Evolutionary conservation across 1,140 invertebrate species (phyloP).

Genomic region (Drosophila biarmipes): DNA sequence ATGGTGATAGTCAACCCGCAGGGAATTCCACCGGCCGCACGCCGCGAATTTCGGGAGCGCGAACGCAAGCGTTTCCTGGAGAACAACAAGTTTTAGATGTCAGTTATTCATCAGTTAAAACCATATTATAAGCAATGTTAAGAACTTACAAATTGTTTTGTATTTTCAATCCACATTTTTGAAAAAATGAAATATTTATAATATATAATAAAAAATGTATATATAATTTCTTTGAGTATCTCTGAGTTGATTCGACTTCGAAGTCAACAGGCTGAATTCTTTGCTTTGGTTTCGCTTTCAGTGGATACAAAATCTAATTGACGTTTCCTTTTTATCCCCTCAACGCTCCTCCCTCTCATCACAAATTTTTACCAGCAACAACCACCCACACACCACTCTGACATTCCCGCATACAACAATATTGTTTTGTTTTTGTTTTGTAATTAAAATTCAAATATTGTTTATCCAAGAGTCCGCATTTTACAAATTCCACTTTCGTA

Average conservation of each 20-base stretch:
- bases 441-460: slow-evolving; percentile 43
- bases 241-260: background rate
- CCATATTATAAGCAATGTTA: background rate
- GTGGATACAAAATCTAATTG: slow-evolving; percentile 58
- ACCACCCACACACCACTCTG: slow-evolving; percentile 8
- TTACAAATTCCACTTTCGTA: slow-evolving; percentile 33
- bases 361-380: background rate
- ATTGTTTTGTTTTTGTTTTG: slow-evolving; percentile 24
- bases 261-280: slow-evolving; percentile 13
- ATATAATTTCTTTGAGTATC: slow-evolving; percentile 1
- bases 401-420: slow-evolving; percentile 16
- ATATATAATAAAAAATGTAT: background rate
- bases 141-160: no score
- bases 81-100: background rate
- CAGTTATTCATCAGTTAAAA: background rate
- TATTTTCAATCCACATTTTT: no score
- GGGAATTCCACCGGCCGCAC: background rate
- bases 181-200: background rate
- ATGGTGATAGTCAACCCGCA: slow-evolving; percentile 3
- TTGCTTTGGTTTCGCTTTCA: slow-evolving; percentile 42
- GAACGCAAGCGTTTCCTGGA: slow-evolving; percentile 16
- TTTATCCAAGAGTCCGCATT: slow-evolving; percentile 24
- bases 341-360: background rate
- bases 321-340: slow-evolving; percentile 44
- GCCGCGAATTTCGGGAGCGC: slow-evolving; percentile 18